These are phyloP conservation scores for Sceloporus undulatus DNA, from an alignment of 2,113 vertebrate genomes.

Conservation along the genomic window DNA sequence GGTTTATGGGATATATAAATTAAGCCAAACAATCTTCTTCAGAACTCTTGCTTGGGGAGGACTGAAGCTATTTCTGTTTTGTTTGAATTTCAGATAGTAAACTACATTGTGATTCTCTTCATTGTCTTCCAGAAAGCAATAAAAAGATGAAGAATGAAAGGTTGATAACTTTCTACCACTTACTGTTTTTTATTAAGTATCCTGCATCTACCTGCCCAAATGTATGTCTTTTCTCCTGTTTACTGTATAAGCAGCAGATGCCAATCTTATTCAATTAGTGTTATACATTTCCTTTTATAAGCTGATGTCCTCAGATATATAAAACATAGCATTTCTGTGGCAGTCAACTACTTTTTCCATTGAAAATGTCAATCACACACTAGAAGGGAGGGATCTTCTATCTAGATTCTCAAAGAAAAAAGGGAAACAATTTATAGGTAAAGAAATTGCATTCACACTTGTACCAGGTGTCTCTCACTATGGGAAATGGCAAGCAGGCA, in stretches of 20 bases:
- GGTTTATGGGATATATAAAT: slow-evolving; percentile 54
- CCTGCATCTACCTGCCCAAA: slow-evolving; percentile 23
- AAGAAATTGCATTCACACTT: slow-evolving; percentile 66
- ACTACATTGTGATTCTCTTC: slow-evolving; percentile 39
- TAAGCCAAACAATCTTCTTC: slow-evolving; percentile 57
- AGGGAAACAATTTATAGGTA: slow-evolving; percentile 72
- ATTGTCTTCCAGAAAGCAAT: slow-evolving; percentile 49
- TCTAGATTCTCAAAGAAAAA: slow-evolving; percentile 64
- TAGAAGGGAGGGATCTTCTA: slow-evolving; percentile 54
- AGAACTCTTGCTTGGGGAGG: slow-evolving; percentile 56
- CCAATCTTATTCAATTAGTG: slow-evolving; percentile 72
- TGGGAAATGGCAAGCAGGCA: slow-evolving; percentile 64
- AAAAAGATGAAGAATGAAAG: slow-evolving; percentile 54
- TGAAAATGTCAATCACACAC: slow-evolving; percentile 67
- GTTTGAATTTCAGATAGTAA: slow-evolving; percentile 60
- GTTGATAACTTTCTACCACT: slow-evolving; percentile 34
- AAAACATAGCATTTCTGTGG: slow-evolving; percentile 57
- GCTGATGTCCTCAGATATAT: slow-evolving; percentile 54
- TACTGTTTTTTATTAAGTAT: slow-evolving; percentile 23
- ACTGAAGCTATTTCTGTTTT: slow-evolving; percentile 37
- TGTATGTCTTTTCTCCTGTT: slow-evolving; percentile 46
- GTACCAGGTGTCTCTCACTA: slow-evolving; percentile 49
- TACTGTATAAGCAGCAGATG: slow-evolving; percentile 59
- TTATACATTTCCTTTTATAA: slow-evolving; percentile 63
- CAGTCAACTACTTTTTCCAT: slow-evolving; percentile 54